phyloP scores from a whole-genome alignment of 2,888 invertebrate species.

The Ophion costatus region DNA sequence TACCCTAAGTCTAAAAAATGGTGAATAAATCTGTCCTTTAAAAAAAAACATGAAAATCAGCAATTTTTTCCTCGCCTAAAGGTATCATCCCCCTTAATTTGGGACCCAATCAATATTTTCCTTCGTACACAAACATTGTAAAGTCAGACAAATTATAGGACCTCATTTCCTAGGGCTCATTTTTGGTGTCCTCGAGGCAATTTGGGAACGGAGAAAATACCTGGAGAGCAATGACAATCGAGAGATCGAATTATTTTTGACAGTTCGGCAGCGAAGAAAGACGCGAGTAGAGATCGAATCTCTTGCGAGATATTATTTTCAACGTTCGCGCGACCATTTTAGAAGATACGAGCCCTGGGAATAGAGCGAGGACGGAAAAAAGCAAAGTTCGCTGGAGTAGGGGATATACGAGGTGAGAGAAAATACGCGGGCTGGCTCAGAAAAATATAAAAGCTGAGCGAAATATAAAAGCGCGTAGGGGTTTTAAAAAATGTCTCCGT shows the following conservation, averaged over 20 bases:
- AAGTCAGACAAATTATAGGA: no score
- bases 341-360: conserved; percentile 80
- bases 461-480: conserved; percentile 1
- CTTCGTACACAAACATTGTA: no score
- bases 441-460: conserved; percentile 41
- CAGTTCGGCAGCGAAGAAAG: neutral
- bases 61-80: no score
- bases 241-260: neutral
- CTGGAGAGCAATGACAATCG: neutral
- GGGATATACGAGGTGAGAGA: conserved; percentile 22
- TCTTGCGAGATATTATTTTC: conserved; percentile 38
- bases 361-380: conserved; percentile 71
- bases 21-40: no score
- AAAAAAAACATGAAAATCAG: no score
- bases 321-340: conserved; percentile 79
- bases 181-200: no score
- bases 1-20: no score
- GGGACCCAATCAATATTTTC: no score
- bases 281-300: conserved; percentile 25
- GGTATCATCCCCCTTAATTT: no score
- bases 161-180: no score
- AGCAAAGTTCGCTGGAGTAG: neutral
- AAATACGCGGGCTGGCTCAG: conserved; percentile 45
- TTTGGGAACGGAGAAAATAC: neutral
- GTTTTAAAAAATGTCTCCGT: conserved; percentile 14